Conservation (phyloP, 1,140 invertebrate species). For the Colletes latitarsis region DNA sequence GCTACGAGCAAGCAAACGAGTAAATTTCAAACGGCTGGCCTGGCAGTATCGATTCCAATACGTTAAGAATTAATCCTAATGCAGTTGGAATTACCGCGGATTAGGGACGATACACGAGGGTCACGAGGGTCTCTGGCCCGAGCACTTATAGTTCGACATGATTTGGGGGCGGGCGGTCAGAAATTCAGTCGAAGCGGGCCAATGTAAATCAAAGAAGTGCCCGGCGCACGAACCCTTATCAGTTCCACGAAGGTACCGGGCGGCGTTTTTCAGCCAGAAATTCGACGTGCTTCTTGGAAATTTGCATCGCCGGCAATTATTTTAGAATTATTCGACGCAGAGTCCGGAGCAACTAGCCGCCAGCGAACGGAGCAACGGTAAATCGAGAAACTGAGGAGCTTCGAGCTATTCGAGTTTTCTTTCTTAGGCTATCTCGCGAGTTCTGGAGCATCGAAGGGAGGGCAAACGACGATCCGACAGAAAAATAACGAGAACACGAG, state of each 20-base stretch:
- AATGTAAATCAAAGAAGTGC: constrained; percentile 62
- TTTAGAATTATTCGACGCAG: constrained; percentile 2
- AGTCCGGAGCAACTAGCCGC: neutral
- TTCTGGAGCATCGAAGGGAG: too few relatives aligned
- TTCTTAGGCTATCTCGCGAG: too few relatives aligned
- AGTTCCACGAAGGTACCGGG: neutral
- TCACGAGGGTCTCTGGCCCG: neutral
- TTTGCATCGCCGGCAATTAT: constrained; percentile 35
- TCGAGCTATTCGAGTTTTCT: neutral
- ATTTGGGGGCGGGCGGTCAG: constrained; percentile 38
- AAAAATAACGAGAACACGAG: too few relatives aligned
- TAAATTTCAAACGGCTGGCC: neutral
- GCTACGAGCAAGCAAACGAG: constrained; percentile 16
- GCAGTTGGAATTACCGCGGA: constrained; percentile 32
- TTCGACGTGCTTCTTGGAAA: constrained; percentile 5
- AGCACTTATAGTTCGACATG: constrained; percentile 38
- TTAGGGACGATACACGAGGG: constrained; percentile 30
- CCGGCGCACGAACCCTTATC: constrained; percentile 39
- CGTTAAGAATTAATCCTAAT: constrained; percentile 60
- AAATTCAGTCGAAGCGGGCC: constrained; percentile 46
- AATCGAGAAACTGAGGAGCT: neutral
- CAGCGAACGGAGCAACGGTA: neutral
- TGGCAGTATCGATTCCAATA: neutral
- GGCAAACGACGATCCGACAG: too few relatives aligned
- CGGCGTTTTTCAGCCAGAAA: constrained; percentile 15